phyloP scores from a whole-genome alignment of 2,888 invertebrate species.

The Agonopterix heracliana region DNA sequence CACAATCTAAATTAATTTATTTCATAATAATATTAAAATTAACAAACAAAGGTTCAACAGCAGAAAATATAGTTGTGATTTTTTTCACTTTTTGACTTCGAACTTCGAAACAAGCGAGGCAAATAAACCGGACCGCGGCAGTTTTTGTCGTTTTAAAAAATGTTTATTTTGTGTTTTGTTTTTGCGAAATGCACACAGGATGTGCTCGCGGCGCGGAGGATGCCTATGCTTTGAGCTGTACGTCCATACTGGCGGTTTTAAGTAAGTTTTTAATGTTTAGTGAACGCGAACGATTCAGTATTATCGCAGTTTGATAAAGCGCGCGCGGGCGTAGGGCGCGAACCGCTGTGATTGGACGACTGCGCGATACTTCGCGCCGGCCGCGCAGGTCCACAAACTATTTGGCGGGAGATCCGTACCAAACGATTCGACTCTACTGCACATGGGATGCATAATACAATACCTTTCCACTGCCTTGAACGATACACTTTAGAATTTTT shows the following conservation, averaged over 20 bases:
- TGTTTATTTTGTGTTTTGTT: constrained; percentile 38
- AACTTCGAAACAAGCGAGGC: too few species aligned
- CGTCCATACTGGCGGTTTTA: constrained; percentile 37
- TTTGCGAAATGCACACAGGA: constrained; percentile 33
- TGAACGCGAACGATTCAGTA: constrained; percentile 28
- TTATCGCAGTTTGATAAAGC: constrained; percentile 63
- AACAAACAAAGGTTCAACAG: too few species aligned
- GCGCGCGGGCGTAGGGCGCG: constrained; percentile 56
- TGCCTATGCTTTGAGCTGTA: constrained; percentile 37
- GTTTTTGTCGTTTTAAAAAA: constrained; percentile 49
- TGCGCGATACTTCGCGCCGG: constrained; percentile 21
- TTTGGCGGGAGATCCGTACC: constrained; percentile 53
- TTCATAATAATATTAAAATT: too few species aligned
- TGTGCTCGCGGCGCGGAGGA: constrained; percentile 44
- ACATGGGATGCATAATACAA: constrained; percentile 20
- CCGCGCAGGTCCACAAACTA: constrained; percentile 7
- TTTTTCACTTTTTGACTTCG: too few species aligned
- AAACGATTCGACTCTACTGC: constrained; percentile 6
- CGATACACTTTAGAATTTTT: constrained; percentile 5
- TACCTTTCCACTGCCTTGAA: constrained; percentile 33
- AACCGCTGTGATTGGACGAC: constrained; percentile 61
- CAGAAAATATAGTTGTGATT: too few species aligned
- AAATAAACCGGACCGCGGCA: constrained; percentile 42
- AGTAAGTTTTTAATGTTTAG: constrained; percentile 55
- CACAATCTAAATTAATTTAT: too few species aligned